These are phyloP conservation scores for Hypsibius dujardini DNA, from an alignment of 1,140 invertebrate genomes.

Conservation along the genomic window DNA sequence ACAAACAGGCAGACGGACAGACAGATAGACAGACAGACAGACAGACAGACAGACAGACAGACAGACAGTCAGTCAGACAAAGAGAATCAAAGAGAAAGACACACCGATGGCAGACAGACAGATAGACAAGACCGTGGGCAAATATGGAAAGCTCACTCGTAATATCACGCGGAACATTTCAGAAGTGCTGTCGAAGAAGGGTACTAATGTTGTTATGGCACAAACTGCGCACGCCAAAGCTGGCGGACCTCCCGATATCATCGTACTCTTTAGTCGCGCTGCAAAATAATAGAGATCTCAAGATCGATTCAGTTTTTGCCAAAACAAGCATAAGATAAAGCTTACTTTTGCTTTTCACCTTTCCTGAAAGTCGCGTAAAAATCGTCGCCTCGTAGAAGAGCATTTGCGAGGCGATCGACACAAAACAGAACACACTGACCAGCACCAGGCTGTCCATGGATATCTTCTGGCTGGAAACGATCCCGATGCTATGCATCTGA, in stretches of 20 bases:
- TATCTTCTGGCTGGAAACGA: conserved; percentile 1
- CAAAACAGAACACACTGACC: neutral
- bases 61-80: no score
- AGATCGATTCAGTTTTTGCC: neutral
- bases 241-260: neutral
- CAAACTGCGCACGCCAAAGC: neutral
- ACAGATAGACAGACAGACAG: no score
- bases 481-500: neutral
- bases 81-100: no score
- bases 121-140: neutral
- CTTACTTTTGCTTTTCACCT: neutral
- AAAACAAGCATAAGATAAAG: neutral
- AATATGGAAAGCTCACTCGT: no score
- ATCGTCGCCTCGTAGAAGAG: neutral
- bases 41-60: no score
- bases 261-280: conserved; percentile 1
- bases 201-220: neutral
- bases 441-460: neutral
- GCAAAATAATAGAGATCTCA: neutral
- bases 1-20: no score
- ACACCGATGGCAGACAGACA: neutral
- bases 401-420: neutral
- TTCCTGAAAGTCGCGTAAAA: neutral
- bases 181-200: neutral
- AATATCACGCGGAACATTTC: neutral